Base-by-base conservation (phyloP, 2,888 invertebrate species). In the Pollenia amentaria region DNA sequence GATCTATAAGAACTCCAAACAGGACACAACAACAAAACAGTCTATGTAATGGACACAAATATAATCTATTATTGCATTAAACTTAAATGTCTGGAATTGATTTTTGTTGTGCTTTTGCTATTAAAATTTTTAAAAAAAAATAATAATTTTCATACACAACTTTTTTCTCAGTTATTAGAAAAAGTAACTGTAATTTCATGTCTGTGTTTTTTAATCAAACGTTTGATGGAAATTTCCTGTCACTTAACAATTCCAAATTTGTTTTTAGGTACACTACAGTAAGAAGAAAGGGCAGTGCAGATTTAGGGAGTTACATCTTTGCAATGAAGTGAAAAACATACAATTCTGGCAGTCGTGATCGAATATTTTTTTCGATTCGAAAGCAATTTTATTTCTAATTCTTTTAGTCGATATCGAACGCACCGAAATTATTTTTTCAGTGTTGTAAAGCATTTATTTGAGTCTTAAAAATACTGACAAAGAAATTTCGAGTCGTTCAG, bases 41-140 rank as follows among this genome's bases (percentile, higher is more conserved):
- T 29, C 29, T 29, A 29, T 29, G 29, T 48, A 67, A 55, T 55
- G 53, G 53, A 53, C 9, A 53, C 53, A 53, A 16, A 44, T 67
- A 44, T 38, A 57, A 67, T 77, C 57, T 67, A 55, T 67, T 67
- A 77, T 29, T 29, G 57, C 67, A 57, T 77, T 57, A 77, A 77
- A 77, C 4, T 46, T 46, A 67, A 77, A 77, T 77, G 67, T 77
- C 67, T 77, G 67, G 48, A 77, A 67, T 67, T 55, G 29, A 77
- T 46, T 55, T 67, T 67, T 77, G 14, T 53, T 21, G 9, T 53
- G 11, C n/a, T 65, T 12, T 16, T 42, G n/a, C 10, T 62, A 9
- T 60, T 12, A 2, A 3, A 8, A 9, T 6, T n/a, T 29, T 14
- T 29, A 8, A 38, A 14, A 9, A 21, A n/a, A 53, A 18, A 53